phyloP scores from a whole-genome alignment of 2,888 invertebrate species.

The Ceraclea dissimilis region DNA sequence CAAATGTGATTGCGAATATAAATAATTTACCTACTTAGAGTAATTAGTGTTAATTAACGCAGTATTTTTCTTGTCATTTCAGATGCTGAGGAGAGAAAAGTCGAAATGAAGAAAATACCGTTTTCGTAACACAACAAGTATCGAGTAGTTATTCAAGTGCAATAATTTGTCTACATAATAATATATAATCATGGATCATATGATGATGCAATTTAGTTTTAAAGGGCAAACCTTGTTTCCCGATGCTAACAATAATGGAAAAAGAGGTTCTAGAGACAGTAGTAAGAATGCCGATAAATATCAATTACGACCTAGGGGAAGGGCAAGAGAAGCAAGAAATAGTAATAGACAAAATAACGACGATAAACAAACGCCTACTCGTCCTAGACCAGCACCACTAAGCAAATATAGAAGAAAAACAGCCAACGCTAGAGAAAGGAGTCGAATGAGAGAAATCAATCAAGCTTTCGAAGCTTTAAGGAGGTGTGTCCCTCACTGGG shows the following conservation, averaged over 20 bases:
- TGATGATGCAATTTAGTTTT: conserved; percentile 26
- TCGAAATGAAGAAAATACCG: too few relatives aligned
- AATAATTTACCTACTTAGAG: too few relatives aligned
- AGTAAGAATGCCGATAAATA: conserved; percentile 36
- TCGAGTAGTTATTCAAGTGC: too few relatives aligned
- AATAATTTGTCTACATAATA: too few relatives aligned
- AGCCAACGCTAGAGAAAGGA: conserved; percentile 81
- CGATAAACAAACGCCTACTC: conserved; percentile 32
- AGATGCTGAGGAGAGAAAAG: too few relatives aligned
- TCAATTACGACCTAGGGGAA: conserved; percentile 45
- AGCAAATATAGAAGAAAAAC: conserved; percentile 87
- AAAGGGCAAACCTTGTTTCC: conserved; percentile 24
- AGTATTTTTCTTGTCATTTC: too few relatives aligned
- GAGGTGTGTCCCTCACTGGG: conserved; percentile 63
- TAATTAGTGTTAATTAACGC: too few relatives aligned
- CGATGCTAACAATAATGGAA: conserved; percentile 25
- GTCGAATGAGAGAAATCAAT: conserved; percentile 86
- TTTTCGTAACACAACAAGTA: too few relatives aligned
- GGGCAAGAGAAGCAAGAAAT: conserved; percentile 38
- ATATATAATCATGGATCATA: conserved; percentile 23
- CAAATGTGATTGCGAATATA: too few relatives aligned
- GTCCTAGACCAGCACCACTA: conserved; percentile 63
- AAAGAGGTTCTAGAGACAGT: conserved; percentile 15
- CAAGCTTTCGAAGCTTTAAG: conserved; percentile 78
- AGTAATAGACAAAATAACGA: conserved; percentile 10